phyloP scores from a whole-genome alignment of 2,888 invertebrate species.

The Horisme vitalbata region DNA sequence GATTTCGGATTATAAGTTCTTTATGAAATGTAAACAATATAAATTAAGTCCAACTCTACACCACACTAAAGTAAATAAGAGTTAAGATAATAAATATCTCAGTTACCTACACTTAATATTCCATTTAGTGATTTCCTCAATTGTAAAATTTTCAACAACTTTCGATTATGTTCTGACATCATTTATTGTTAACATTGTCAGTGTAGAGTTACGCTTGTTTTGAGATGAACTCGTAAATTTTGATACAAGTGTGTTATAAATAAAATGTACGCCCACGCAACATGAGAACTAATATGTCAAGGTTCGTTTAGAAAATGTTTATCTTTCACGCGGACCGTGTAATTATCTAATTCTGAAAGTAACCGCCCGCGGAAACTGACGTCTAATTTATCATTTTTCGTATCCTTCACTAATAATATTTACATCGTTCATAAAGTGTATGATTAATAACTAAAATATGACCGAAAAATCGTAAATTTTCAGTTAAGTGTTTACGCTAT shows the following conservation, averaged over 20 bases:
- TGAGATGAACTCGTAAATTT: slow-evolving; percentile 31
- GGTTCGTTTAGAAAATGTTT: slow-evolving; percentile 59
- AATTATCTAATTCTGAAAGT: slow-evolving; percentile 52
- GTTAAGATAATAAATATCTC: too few species aligned
- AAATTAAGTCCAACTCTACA: too few species aligned
- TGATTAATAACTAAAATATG: slow-evolving; percentile 13
- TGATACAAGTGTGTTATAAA: slow-evolving; percentile 44
- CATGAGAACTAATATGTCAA: slow-evolving; percentile 68
- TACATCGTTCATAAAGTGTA: slow-evolving; percentile 10
- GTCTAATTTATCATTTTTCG: slow-evolving; percentile 35
- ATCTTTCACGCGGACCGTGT: slow-evolving; percentile 51
- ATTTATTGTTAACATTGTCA: slow-evolving; percentile 12
- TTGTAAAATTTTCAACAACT: too few species aligned
- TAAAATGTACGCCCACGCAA: slow-evolving; percentile 59
- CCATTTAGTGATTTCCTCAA: too few species aligned
- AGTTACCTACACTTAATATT: too few species aligned
- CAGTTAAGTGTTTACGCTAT: slow-evolving; percentile 27
- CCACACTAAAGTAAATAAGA: too few species aligned
- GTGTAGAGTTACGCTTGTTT: slow-evolving; percentile 20
- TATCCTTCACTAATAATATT: slow-evolving; percentile 22
- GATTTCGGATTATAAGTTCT: too few species aligned
- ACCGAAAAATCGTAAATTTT: slow-evolving; percentile 9
- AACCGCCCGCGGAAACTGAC: slow-evolving; percentile 44
- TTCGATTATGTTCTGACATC: too few species aligned
- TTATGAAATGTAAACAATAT: too few species aligned